A percentile compares a stretch with the other conserved stretches of the same genome.
phyloP scores from a whole-genome alignment of 2,888 invertebrate species.

The Synanthedon myopaeformis region DNA sequence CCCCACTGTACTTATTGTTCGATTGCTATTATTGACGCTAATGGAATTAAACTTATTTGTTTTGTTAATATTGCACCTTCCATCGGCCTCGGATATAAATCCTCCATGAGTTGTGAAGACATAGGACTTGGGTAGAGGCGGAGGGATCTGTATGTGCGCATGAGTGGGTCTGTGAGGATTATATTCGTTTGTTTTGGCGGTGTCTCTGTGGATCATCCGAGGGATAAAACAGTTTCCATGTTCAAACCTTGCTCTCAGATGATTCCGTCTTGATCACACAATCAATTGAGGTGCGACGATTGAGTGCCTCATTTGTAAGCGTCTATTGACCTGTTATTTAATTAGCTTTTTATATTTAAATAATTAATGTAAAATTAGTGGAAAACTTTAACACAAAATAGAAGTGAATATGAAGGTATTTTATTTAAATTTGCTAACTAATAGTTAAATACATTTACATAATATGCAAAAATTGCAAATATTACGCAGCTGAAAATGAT shows the following conservation, averaged over 20 bases:
- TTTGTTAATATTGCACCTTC: slow-evolving; percentile 1
- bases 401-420: too few relatives aligned
- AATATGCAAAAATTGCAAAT: too few relatives aligned
- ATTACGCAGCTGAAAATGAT: too few relatives aligned
- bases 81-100: neutral
- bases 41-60: slow-evolving; percentile 16
- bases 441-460: too few relatives aligned
- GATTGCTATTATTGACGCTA: slow-evolving; percentile 13
- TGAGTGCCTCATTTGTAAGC: too few relatives aligned
- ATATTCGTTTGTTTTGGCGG: slow-evolving; percentile 8
- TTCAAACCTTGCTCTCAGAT: slow-evolving; percentile 7
- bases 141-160: neutral
- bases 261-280: neutral
- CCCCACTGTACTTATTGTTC: slow-evolving; percentile 12
- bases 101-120: too few relatives aligned
- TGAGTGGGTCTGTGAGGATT: neutral
- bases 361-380: too few relatives aligned
- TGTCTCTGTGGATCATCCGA: slow-evolving; percentile 7
- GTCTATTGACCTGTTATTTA: too few relatives aligned
- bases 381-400: too few relatives aligned
- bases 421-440: too few relatives aligned
- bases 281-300: slow-evolving; percentile 3
- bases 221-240: slow-evolving; percentile 38
- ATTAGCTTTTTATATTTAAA: too few relatives aligned
- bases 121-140: too few relatives aligned